Base-by-base conservation (phyloP, 2,797 vertebrate species). In the Erethizon dorsatum region DNA sequence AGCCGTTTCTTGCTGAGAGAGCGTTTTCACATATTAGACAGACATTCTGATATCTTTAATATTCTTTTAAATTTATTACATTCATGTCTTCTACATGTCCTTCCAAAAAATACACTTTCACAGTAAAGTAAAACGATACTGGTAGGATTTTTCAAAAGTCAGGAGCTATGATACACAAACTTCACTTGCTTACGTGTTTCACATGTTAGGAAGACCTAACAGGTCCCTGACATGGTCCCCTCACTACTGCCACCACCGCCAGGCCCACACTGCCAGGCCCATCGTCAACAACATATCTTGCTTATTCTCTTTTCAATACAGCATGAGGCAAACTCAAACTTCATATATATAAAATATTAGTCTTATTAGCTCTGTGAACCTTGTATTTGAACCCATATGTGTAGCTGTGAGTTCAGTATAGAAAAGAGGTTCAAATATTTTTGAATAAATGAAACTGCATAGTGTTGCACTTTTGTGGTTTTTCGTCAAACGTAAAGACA, bases 31-130 rank as follows among this genome's bases (percentile, higher is more conserved):
- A 67, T 2, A 37, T 45, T 79, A 65, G 37, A 78, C 50, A 57
- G 83, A 85, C 12, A 82, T 89, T 45, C 20, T 86, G 20, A 6
- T 63, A 91, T 78, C 37, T 91, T 94, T 52, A 69, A 85, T 20
- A 78, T 20, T 84, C 33, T 92, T 69, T 91, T 59, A 87, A 78
- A 83, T 41, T 54, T n/a, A 82, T 24, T 88, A 14, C 24, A 75
- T 57, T 71, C 78, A 26, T 17, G n/a, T 85, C 45, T 57, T 86
- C 33, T 33, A 33, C 9, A 20, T 14, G 45, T 1, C 61, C 33
- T 83, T 52, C 41, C 33, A 79, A 57, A 88, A 88, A 73, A 50
- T 3, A 59, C 20, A 41, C 31, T 73, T 90, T 84, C 5, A 37
- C 2, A 87, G 37, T 65, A 54, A 87, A 91, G 37, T 41, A 41